Conservation (phyloP, 30 jellyfish, hydroid and myxozoan species). For the Clytia hemisphaerica region DNA sequence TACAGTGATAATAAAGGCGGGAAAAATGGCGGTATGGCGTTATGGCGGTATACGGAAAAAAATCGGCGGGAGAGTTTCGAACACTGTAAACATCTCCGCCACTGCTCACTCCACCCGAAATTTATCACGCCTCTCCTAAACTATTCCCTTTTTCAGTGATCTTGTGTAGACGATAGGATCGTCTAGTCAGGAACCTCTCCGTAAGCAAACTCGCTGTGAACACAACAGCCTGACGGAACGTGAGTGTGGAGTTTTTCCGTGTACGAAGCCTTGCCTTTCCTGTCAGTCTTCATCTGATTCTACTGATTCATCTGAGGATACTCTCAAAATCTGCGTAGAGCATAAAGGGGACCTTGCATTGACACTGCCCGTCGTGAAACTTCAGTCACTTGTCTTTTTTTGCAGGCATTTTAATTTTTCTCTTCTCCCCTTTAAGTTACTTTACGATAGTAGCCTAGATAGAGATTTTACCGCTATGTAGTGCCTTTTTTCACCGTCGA, state of each 20-base stretch:
- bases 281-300: not conserved
- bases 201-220: slow-evolving; percentile 11
- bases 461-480: not conserved
- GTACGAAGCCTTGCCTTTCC: not conserved
- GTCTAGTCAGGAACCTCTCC: slow-evolving; percentile 16
- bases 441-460: not conserved
- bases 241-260: not conserved
- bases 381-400: slow-evolving; percentile 1
- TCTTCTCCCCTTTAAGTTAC: not conserved
- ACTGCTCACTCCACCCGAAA: too few relatives aligned
- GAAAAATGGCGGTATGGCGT: too few relatives aligned
- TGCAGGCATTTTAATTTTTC: slow-evolving; percentile 17
- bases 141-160: too few relatives aligned
- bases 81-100: too few relatives aligned
- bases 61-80: too few relatives aligned
- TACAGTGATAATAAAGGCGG: too few relatives aligned
- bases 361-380: not conserved
- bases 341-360: slow-evolving; percentile 14
- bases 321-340: slow-evolving; percentile 35
- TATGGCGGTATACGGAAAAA: too few relatives aligned
- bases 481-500: slow-evolving; percentile 21
- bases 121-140: too few relatives aligned
- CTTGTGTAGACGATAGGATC: too few relatives aligned
- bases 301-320: not conserved
- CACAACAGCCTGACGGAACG: slow-evolving; percentile 11